Conservation (phyloP, 2,797 vertebrate genomes). For the Rhincodon typus region DNA sequence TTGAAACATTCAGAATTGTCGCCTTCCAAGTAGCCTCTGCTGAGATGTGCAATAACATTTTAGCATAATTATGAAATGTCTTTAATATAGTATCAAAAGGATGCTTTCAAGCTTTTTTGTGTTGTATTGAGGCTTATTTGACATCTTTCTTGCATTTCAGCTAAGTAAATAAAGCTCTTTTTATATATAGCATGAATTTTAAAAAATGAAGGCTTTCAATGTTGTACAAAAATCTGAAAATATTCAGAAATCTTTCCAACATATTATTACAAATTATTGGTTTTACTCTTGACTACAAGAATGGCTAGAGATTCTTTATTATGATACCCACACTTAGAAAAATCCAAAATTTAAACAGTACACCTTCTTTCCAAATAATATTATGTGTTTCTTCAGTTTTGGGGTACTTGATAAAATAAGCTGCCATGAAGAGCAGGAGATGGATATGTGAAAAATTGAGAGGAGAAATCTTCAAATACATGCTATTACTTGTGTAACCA, state of each 20-base stretch:
- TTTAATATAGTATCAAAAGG: constrained; percentile 42
- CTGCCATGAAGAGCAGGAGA: background rate
- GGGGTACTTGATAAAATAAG: background rate
- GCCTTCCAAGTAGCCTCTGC: constrained; percentile 34
- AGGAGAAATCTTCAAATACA: background rate
- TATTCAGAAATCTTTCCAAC: background rate
- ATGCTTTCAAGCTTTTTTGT: background rate
- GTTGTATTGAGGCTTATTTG: background rate
- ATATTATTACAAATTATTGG: background rate
- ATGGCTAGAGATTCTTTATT: background rate
- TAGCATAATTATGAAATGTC: constrained; percentile 40
- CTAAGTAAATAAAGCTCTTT: background rate
- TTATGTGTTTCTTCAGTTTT: background rate
- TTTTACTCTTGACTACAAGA: background rate
- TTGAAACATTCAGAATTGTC: constrained; percentile 39
- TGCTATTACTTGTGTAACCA: background rate
- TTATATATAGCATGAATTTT: background rate
- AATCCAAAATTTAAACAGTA: background rate
- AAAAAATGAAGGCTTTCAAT: background rate
- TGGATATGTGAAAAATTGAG: background rate
- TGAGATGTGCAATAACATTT: constrained; percentile 44
- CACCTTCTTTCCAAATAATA: background rate
- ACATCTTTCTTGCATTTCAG: background rate
- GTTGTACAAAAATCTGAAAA: background rate
- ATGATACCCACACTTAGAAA: background rate